These are phyloP conservation scores for Megalops atlanticus DNA, from an alignment of 2,113 vertebrate species.

Conservation along the genomic window DNA sequence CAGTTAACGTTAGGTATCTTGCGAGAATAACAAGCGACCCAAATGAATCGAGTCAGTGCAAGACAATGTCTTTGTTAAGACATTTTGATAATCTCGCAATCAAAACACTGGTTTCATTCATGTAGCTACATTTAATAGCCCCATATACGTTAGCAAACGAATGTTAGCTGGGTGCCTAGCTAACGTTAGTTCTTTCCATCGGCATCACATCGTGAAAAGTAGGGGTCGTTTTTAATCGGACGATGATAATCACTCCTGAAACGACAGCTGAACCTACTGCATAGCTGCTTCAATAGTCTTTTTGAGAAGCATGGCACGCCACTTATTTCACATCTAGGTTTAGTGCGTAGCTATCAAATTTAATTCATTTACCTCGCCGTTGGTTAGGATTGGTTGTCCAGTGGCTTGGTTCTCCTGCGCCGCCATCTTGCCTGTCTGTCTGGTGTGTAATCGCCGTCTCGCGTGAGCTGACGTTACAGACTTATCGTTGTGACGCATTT, in stretches of 20 bases:
- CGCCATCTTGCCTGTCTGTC: constrained; percentile 77
- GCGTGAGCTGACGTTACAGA: constrained; percentile 54
- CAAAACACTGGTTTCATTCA: neutral
- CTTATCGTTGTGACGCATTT: constrained; percentile 8
- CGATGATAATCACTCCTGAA: constrained; percentile 30
- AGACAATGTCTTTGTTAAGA: neutral
- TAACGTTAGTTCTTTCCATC: neutral
- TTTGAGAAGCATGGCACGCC: neutral
- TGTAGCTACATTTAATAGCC: neutral
- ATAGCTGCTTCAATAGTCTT: neutral
- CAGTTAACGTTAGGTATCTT: too few species aligned
- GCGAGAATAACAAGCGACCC: neutral
- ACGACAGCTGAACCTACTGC: neutral
- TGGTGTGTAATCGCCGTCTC: constrained; percentile 50
- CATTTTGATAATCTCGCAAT: neutral
- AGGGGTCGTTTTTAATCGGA: constrained; percentile 59
- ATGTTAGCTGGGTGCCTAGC: too few species aligned
- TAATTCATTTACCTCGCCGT: constrained; percentile 76
- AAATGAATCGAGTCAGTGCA: neutral
- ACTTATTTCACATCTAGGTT: neutral
- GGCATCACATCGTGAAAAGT: constrained; percentile 23
- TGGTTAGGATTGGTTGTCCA: constrained; percentile 61
- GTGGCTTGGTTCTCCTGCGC: constrained; percentile 69
- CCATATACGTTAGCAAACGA: neutral
- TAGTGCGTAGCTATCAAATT: constrained; percentile 10